phyloP scores from a whole-genome alignment of 2,888 invertebrate species.

The Callinectes sapidus region DNA sequence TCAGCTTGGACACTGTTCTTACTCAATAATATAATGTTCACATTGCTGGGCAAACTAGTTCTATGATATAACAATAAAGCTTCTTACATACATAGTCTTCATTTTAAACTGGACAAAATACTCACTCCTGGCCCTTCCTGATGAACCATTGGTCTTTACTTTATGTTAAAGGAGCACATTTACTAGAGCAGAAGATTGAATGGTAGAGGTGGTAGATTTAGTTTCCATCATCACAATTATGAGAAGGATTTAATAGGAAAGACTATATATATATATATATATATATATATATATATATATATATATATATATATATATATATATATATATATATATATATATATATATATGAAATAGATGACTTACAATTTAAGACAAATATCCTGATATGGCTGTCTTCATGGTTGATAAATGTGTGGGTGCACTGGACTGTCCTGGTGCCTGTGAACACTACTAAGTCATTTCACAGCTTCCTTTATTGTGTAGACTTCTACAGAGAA shows the following conservation, averaged over 20 bases:
- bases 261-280: conserved; percentile 36
- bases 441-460: conserved; percentile 24
- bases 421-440: not conserved
- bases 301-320: conserved; percentile 53
- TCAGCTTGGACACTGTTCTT: not conserved
- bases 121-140: conserved; percentile 24
- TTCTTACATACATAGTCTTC: conserved; percentile 31
- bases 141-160: conserved; percentile 5
- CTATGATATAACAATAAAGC: conserved; percentile 18
- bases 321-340: conserved; percentile 52
- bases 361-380: not conserved
- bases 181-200: conserved; percentile 8
- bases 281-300: conserved; percentile 51
- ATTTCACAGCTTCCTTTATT: conserved; percentile 7
- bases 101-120: conserved; percentile 38
- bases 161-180: not conserved
- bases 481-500: conserved; percentile 1
- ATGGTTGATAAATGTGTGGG: conserved; percentile 24
- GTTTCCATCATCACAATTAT: not conserved
- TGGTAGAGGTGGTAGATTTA: not conserved
- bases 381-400: conserved; percentile 27
- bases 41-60: not conserved
- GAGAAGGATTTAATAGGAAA: not conserved
- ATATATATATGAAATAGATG: conserved; percentile 33
- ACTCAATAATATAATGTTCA: not conserved